Evolutionary conservation across 2,888 invertebrate species (phyloP), one percentile per base, ranked within the genome.

Genomic region (Drosophila acutilabella): DNA sequence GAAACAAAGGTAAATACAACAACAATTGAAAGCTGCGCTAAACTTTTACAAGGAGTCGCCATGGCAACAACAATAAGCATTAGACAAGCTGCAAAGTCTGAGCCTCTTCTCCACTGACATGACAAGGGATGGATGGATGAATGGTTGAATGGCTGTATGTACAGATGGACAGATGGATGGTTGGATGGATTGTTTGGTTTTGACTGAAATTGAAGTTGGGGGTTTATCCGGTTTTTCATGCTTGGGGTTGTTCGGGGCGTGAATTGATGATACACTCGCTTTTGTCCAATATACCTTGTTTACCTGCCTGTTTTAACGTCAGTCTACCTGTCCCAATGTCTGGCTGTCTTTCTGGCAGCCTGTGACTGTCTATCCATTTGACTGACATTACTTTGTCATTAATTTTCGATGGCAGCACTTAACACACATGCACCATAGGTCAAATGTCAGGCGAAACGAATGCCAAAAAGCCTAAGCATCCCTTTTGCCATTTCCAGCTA

Each of bases 331-430:
- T 54, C 53, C 10, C 7, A 20, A 41, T 13, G 48, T 23, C 54
- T 56, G 36, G 36, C 69, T 74, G 78, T 62, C 68, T 65, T 38
- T 51, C 33, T 50, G 61, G 64, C 51, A 57, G 64, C 64, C 64
- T 71, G 16, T 53, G 66, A 62, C 66, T 88, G 88, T 88, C 86
- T 83, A 79, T 89, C 79, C 74, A 60, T 80, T 85, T 88, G 91
- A 89, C 88, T 84, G 92, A 89, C 92, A 91, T 90, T 90, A 89
- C 89, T 90, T 90, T 90, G 88, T 86, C 90, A 91, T 91, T 91
- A 90, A 90, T 91, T 90, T 90, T 89, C 85, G 78, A 85, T 78
- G 85, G 81, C 77, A 81, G 81, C 86, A 86, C 86, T 88, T 89
- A 88, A 80, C 86, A 75, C 79, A 81, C 79, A 74, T 74, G 73